Evolutionary conservation across 2,113 vertebrate species (phyloP).

Genomic region (Lanius ludovicianus): DNA sequence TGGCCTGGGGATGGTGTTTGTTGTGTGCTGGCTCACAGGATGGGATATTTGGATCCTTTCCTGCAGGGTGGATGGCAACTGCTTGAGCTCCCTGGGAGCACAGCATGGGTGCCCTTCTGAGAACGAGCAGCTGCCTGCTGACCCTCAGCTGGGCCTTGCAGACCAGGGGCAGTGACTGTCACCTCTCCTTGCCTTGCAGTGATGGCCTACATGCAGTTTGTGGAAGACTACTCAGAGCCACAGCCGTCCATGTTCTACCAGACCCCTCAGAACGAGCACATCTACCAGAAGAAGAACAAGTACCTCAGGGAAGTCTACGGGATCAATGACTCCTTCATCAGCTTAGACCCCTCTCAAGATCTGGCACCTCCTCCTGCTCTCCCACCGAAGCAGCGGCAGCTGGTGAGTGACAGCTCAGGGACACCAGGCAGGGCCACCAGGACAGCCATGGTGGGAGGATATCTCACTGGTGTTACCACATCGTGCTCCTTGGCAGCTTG

Average conservation of each 20-base stretch:
- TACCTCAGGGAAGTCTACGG: constrained; percentile 95
- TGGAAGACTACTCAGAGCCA: constrained; percentile 97
- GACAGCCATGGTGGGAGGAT: background rate
- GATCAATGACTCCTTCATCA: constrained; percentile 88
- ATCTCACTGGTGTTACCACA: background rate
- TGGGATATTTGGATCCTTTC: background rate
- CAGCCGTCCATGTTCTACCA: constrained; percentile 97
- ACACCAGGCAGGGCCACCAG: background rate
- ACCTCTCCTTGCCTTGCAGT: constrained; percentile 77
- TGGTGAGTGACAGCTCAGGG: constrained; percentile 80
- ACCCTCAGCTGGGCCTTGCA: background rate
- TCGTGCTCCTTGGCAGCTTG: background rate
- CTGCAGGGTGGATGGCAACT: background rate
- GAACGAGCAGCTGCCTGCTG: background rate
- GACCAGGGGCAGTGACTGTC: background rate
- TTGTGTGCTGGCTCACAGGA: background rate
- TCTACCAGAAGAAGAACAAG: constrained; percentile 96
- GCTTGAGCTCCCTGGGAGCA: background rate
- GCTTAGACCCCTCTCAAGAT: constrained; percentile 80
- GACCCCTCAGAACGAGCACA: constrained; percentile 93
- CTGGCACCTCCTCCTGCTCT: constrained; percentile 88
- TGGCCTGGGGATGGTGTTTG: background rate
- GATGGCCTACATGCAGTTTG: constrained; percentile 96
- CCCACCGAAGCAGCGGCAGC: constrained; percentile 94
- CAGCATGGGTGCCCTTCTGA: too few species aligned